Evolutionary conservation across 2,113 vertebrate genomes (phyloP).

Genomic region (Triplophysa rosa): DNA sequence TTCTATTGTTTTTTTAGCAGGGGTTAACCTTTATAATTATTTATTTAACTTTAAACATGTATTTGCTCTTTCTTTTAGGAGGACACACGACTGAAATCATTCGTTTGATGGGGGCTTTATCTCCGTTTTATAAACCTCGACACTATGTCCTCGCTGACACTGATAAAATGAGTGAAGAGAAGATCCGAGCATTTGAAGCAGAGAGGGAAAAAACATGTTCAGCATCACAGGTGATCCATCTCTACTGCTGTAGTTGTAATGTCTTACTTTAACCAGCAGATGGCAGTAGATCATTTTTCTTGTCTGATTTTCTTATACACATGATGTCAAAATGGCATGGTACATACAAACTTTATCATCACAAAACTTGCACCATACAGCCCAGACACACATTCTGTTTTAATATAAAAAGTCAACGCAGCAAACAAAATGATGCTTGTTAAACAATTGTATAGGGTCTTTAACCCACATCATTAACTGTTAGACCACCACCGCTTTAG

Average conservation of each 20-base stretch:
- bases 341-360: neutral
- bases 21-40: neutral
- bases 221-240: conserved; percentile 66
- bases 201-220: conserved; percentile 61
- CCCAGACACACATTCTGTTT: too few species aligned
- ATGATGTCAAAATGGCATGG: neutral
- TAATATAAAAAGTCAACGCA: too few species aligned
- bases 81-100: conserved; percentile 94
- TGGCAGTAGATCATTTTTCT: conserved; percentile 21
- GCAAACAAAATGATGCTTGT: too few species aligned
- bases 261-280: conserved; percentile 26
- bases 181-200: conserved; percentile 82
- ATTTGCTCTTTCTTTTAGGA: conserved; percentile 67
- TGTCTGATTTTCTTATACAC: neutral
- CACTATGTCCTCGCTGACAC: conserved; percentile 90
- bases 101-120: conserved; percentile 82
- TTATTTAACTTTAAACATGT: neutral
- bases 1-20: too few species aligned
- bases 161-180: conserved; percentile 88
- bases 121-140: conserved; percentile 79
- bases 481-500: neutral
- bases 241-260: neutral
- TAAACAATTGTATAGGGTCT: neutral
- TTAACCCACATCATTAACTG: neutral
- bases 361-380: too few species aligned